Base-by-base conservation (phyloP, 1,140 invertebrate species). In the Heterodera carotae region DNA sequence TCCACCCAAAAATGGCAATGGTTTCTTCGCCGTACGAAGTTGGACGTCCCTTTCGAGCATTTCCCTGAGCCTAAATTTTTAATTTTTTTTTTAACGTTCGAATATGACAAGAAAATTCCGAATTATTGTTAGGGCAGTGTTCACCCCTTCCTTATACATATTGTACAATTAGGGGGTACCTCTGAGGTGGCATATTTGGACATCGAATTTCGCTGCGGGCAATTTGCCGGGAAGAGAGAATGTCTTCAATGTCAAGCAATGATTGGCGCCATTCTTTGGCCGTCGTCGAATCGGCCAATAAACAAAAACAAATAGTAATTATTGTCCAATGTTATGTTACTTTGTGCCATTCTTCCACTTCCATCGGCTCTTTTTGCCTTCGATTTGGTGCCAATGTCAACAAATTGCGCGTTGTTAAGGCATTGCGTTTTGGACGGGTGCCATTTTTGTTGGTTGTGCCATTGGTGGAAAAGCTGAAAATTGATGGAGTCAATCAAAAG, bases 211-310 rank as follows among this genome's bases (percentile, higher is more conserved):
- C 84, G 66, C 60, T 77, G 80, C 80, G 76, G 71, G 59, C 83
- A 33, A 83, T 82, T 48, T 66, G 70, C 59, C 81, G 56, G 10
- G 83, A 84, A 22, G 70, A 78, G 12, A 87, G 77, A 22, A 80
- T 53, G 70, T 87, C 84, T 56, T 85, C 84, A n/a, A 85, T 69
- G 68, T 85, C 84, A 29, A 86, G 48, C n/a, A 77, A 78, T 31
- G 79, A 56, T 53, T n/a, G 12, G 5, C 15, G 12, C 1, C 48
- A 43, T 12, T 43, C 48, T 4, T 56, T 56, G 48, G 48, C 48
- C 48, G 5, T 22, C 12, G 48, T 56, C 48, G 48, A 4, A 12
- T 56, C 2, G 29, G 62, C 62, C 27, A 66, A 31, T 12, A 66
- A 33, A 27, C 8, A 66, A 34, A 66, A 22, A 12, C 12, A 43